A percentile compares a stretch with the other conserved stretches of the same genome.
Conservation (phyloP, 1,140 invertebrate species). For the Platyscapa corneri region DNA sequence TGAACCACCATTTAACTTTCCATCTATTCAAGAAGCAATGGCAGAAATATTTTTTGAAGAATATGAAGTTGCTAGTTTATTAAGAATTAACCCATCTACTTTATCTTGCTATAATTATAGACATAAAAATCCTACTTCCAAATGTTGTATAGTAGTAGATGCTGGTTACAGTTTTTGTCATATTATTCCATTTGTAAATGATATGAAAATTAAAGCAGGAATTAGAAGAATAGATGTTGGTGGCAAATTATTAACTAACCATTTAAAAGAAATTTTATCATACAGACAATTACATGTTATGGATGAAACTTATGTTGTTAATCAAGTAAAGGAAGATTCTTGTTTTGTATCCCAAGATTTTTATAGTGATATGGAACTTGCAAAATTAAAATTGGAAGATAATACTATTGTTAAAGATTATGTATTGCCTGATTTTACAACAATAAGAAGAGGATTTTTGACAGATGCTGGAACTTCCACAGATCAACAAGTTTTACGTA, state of each 20-base stretch:
- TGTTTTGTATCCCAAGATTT: constrained; percentile 96
- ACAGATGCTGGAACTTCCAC: constrained; percentile 78
- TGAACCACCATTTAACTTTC: constrained; percentile 96
- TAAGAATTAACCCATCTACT: constrained; percentile 86
- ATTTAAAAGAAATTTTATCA: constrained; percentile 98
- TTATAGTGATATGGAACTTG: constrained; percentile 86
- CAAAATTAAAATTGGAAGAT: constrained; percentile 78
- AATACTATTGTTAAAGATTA: constrained; percentile 91
- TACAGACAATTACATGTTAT: constrained; percentile 98
- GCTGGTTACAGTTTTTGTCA: constrained; percentile 97
- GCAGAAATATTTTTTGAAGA: constrained; percentile 98
- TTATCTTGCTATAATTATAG: constrained; percentile 81
- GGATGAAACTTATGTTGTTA: constrained; percentile 99
- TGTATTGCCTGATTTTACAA: constrained; percentile 95
- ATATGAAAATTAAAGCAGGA: constrained; percentile 85
- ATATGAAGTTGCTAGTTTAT: constrained; percentile 91
- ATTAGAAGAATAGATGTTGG: constrained; percentile 94
- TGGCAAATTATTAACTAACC: constrained; percentile 98
- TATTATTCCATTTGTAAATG: constrained; percentile 94
- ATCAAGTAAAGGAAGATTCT: constrained; percentile 98
- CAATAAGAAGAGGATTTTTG: constrained; percentile 87
- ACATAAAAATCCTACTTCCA: constrained; percentile 75
- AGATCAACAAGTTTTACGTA: constrained; percentile 86
- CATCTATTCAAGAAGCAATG: constrained; percentile 92
- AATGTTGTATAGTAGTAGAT: constrained; percentile 92